Base-by-base conservation (phyloP, 2,797 vertebrate genomes). In the Remorina albescens region DNA sequence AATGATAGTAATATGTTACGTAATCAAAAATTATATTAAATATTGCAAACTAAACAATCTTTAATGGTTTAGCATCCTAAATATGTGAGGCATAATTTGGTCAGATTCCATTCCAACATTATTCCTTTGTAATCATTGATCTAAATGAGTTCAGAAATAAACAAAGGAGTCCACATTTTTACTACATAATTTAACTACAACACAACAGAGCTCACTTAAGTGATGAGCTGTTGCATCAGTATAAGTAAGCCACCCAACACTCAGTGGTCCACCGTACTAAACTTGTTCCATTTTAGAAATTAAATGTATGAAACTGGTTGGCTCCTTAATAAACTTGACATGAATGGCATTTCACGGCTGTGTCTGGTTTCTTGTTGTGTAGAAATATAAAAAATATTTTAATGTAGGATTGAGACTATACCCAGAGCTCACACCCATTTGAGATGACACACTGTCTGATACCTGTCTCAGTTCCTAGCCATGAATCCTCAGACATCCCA, bases 391-490 rank as follows among this genome's bases (percentile, higher is more conserved):
- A 21, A 18, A 9, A 12, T 8, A 18, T 47, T 26, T 0, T 50
- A 53, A 4, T 21, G 8, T 6, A n/a, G n/a, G 19, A 26, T 34
- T 36, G 37, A 64, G 34, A 51, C 34, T 32, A 6, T 50, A 9
- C 10, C 36, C n/a, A 11, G 51, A 32, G 25, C 21, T 28, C 30
- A 63, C 5, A 0, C 28, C n/a, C 23, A 65, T 49, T 63, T 75
- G 26, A 57, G 15, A 26, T 80, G 80, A 77, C 66, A 64, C 60
- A 59, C 6, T 23, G 23, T 50, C 44, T 53, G 21, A 44, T 26
- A 60, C 60, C 34, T 16, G 42, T 69, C 39, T 57, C 28, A 30
- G 19, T 69, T 76, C 18, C 58, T 6, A 32, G 32, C 0, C 19
- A 1, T 8, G 6, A 47, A 36, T 18, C n/a, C 39, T 12, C 1